phyloP scores from a whole-genome alignment of 2,888 invertebrate genomes.

The Taenaris catops region DNA sequence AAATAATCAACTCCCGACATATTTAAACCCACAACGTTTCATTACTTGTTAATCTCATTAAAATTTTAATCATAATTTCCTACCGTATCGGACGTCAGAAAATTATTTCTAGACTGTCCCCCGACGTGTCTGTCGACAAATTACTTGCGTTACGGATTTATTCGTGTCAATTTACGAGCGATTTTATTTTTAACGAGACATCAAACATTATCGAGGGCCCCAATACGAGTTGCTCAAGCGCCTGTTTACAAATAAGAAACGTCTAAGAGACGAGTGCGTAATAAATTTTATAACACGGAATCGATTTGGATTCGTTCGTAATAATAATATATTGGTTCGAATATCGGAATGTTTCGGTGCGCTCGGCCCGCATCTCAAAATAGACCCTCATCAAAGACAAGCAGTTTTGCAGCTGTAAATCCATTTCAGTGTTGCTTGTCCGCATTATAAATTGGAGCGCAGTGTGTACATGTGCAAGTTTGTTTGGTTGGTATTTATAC shows the following conservation, averaged over 20 bases:
- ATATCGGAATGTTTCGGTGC: slow-evolving; percentile 75
- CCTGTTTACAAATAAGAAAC: slow-evolving; percentile 76
- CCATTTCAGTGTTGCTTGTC: slow-evolving; percentile 77
- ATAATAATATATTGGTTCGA: slow-evolving; percentile 76
- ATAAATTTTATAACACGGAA: slow-evolving; percentile 76
- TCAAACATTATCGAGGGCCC: slow-evolving; percentile 71
- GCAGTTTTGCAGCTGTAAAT: slow-evolving; percentile 79
- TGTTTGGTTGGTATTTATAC: slow-evolving; percentile 36
- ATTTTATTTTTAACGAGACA: slow-evolving; percentile 77
- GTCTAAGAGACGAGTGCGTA: slow-evolving; percentile 68
- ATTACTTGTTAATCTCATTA: slow-evolving; percentile 57
- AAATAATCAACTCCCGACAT: slow-evolving; percentile 25
- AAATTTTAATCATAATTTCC: slow-evolving; percentile 59
- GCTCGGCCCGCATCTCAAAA: slow-evolving; percentile 71
- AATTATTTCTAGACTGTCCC: slow-evolving; percentile 61
- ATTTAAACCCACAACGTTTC: slow-evolving; percentile 19
- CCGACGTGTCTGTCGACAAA: slow-evolving; percentile 67
- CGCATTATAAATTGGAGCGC: slow-evolving; percentile 74
- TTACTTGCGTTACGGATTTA: slow-evolving; percentile 65
- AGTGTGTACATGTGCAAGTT: slow-evolving; percentile 36
- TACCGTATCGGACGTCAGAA: slow-evolving; percentile 42
- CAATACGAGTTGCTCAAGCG: slow-evolving; percentile 59
- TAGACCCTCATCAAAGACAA: slow-evolving; percentile 79
- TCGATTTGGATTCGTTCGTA: slow-evolving; percentile 72
- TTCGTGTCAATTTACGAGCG: slow-evolving; percentile 64